phyloP scores from a whole-genome alignment of 2,113 vertebrate genomes.

The Gopherus evgoodei region DNA sequence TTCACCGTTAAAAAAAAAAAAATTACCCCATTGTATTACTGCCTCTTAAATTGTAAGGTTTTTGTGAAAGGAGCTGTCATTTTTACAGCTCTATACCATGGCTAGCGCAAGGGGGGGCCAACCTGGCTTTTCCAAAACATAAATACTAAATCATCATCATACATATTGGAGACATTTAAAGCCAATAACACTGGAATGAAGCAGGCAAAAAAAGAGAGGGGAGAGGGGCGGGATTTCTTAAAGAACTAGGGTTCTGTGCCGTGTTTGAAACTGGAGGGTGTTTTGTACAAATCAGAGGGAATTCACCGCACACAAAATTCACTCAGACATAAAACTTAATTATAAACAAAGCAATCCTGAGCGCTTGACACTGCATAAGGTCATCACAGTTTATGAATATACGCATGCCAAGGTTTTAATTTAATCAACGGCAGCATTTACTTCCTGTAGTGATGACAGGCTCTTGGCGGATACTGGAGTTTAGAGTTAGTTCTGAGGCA shows the following conservation, averaged over 20 bases:
- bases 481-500: not conserved
- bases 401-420: not conserved
- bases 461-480: not conserved
- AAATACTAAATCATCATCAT: not conserved
- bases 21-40: not conserved
- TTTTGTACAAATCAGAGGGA: not conserved
- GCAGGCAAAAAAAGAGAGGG: not conserved
- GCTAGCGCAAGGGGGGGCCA: not conserved
- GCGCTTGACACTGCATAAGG: not conserved
- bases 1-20: not conserved
- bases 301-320: not conserved
- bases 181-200: slow-evolving; percentile 2
- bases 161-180: not conserved
- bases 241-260: not conserved
- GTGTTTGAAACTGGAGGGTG: not conserved
- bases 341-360: not conserved
- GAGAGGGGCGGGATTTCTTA: not conserved
- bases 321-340: not conserved
- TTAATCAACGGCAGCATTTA: too few species aligned
- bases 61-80: not conserved
- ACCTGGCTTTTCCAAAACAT: not conserved
- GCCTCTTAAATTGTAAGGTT: not conserved
- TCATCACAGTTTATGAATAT: not conserved
- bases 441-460: too few species aligned
- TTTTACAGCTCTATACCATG: not conserved